A percentile compares a stretch with the other conserved stretches of the same genome.
phyloP scores from a whole-genome alignment of 2,113 vertebrate genomes.

The Pterophyllum scalare region DNA sequence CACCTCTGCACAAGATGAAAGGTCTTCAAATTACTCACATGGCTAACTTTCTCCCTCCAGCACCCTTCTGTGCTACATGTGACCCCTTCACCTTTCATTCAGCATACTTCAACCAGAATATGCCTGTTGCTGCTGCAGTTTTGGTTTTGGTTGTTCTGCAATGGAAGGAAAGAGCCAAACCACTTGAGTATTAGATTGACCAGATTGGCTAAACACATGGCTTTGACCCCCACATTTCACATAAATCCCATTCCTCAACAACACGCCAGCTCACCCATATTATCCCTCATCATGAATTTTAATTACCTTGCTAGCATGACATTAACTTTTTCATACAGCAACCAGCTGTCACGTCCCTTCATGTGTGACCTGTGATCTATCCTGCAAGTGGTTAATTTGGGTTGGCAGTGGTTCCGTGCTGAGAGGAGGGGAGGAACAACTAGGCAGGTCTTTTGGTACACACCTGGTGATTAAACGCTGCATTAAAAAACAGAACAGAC shows the following conservation, averaged over 20 bases:
- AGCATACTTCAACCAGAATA: constrained; percentile 8
- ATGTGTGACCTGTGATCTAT: constrained; percentile 69
- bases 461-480: constrained; percentile 49
- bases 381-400: constrained; percentile 46
- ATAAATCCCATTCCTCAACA: neutral
- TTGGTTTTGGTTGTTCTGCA: neutral
- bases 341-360: constrained; percentile 59
- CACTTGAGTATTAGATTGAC: constrained; percentile 16
- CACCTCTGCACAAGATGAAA: constrained; percentile 37
- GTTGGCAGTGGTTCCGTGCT: constrained; percentile 22
- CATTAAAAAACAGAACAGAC: constrained; percentile 13
- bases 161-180: neutral
- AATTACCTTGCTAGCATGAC: constrained; percentile 59
- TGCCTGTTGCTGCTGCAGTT: neutral
- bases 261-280: neutral
- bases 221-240: neutral
- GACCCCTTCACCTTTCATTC: constrained; percentile 17
- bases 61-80: constrained; percentile 27
- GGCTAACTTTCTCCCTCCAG: constrained; percentile 26
- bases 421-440: neutral
- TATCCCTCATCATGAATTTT: constrained; percentile 55
- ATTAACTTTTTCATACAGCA: constrained; percentile 68
- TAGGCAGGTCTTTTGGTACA: constrained; percentile 20
- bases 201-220: neutral
- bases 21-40: constrained; percentile 41